These are phyloP conservation scores for Amorpha juglandis DNA, from an alignment of 2,888 invertebrate genomes.

Conservation along the genomic window DNA sequence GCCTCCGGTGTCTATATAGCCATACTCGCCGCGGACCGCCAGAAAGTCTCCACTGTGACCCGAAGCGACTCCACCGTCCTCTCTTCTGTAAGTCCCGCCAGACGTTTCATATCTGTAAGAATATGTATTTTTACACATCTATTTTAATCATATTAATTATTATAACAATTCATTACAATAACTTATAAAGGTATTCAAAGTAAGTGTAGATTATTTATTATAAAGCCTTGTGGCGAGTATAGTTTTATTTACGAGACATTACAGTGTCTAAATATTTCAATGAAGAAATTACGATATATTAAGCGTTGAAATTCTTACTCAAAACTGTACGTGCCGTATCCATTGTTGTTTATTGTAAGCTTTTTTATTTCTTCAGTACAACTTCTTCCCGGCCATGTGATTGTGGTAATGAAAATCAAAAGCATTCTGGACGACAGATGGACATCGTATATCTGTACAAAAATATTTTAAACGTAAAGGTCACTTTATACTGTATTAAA, in stretches of 20 bases:
- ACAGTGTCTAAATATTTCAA: too few relatives aligned
- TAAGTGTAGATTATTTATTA: too few relatives aligned
- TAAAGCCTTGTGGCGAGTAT: too few relatives aligned
- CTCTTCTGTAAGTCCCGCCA: constrained; percentile 80
- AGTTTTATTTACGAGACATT: too few relatives aligned
- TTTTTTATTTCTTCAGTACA: constrained; percentile 62
- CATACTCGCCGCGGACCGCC: constrained; percentile 76
- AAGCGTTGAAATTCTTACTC: constrained; percentile 68
- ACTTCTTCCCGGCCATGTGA: constrained; percentile 47
- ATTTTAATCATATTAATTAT: not conserved
- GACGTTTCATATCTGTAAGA: constrained; percentile 70
- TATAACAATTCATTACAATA: too few relatives aligned
- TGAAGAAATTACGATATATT: too few relatives aligned
- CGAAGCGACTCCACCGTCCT: constrained; percentile 69
- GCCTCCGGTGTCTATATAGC: constrained; percentile 82
- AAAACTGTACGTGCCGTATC: constrained; percentile 73
- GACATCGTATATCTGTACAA: constrained; percentile 64
- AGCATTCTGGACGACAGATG: constrained; percentile 46
- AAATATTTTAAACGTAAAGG: constrained; percentile 60
- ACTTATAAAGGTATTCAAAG: too few relatives aligned
- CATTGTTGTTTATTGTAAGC: constrained; percentile 69
- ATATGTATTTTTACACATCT: not conserved
- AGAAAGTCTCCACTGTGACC: constrained; percentile 46
- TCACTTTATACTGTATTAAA: too few relatives aligned
- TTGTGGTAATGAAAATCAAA: constrained; percentile 48